Evolutionary conservation across 2,797 vertebrate genomes (phyloP).

Genomic region (Coendou prehensilis): DNA sequence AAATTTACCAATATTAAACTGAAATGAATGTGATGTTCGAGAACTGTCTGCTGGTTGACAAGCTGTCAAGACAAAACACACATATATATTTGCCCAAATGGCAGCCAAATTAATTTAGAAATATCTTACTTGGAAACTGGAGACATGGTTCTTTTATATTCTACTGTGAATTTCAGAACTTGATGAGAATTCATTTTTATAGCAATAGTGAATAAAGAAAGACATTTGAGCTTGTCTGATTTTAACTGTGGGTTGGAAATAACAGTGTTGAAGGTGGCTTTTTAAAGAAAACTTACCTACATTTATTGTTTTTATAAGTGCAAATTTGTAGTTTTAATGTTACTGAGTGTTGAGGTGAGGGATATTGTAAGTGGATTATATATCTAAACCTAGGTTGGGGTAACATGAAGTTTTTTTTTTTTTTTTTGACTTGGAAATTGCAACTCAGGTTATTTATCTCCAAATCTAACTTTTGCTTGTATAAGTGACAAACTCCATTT

Average conservation of each 20-base stretch:
- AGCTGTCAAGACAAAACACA: conserved; percentile 83
- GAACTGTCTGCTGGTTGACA: conserved; percentile 75
- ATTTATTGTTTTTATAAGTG: conserved; percentile 37
- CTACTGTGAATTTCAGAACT: conserved; percentile 64
- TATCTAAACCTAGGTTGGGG: neutral
- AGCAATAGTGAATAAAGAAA: neutral
- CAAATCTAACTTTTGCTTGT: neutral
- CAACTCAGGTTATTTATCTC: neutral
- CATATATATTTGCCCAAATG: conserved; percentile 83
- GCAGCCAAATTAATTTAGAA: conserved; percentile 82
- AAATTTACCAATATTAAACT: conserved; percentile 72
- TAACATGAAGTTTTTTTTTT: neutral
- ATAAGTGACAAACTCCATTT: neutral
- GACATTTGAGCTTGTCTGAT: neutral
- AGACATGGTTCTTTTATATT: conserved; percentile 65
- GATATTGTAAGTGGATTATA: neutral
- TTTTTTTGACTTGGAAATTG: conserved; percentile 35
- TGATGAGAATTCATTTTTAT: conserved; percentile 76
- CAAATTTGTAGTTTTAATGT: neutral
- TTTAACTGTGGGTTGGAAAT: neutral
- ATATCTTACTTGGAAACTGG: conserved; percentile 77
- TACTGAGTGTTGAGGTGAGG: neutral
- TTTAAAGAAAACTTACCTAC: conserved; percentile 29
- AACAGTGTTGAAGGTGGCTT: conserved; percentile 5
- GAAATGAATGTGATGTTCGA: conserved; percentile 81